Percentiles rank a stretch among this genome's conserved stretches.
Evolutionary conservation across 2,113 vertebrate genomes (phyloP).

Genomic region (Chaetops frenatus): DNA sequence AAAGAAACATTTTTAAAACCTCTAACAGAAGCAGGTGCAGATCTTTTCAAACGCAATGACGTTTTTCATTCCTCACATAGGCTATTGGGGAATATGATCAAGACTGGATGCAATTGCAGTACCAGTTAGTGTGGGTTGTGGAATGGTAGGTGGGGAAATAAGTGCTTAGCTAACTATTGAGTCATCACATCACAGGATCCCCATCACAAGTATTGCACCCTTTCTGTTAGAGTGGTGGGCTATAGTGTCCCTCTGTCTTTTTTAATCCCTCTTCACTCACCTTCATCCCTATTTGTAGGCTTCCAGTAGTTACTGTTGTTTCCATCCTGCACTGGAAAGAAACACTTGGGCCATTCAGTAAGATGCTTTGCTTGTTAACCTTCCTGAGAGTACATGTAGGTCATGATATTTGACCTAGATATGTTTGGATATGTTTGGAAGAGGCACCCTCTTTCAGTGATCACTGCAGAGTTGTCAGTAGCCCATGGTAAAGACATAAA

Average conservation of each 20-base stretch:
- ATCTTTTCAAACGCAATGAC: not conserved
- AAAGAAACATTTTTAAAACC: not conserved
- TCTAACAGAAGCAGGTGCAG: not conserved
- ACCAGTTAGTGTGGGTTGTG: not conserved
- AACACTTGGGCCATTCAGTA: not conserved
- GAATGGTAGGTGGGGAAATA: not conserved
- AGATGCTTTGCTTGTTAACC: not conserved
- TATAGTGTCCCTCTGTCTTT: not conserved
- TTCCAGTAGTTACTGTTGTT: not conserved
- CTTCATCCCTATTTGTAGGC: not conserved
- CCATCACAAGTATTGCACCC: fast-evolving
- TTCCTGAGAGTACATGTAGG: not conserved
- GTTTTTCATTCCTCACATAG: not conserved
- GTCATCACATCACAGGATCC: not conserved
- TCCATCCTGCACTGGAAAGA: not conserved
- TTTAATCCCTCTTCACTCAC: not conserved
- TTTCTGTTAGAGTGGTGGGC: not conserved
- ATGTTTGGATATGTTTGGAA: not conserved
- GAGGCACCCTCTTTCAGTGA: not conserved
- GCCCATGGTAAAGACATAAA: not conserved
- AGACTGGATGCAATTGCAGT: not conserved
- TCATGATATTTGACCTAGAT: not conserved
- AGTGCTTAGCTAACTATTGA: fast-evolving
- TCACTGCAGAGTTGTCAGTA: not conserved
- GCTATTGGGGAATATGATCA: not conserved